phyloP scores from a whole-genome alignment of 2,888 invertebrate species.

The Protodeltote pygarga region DNA sequence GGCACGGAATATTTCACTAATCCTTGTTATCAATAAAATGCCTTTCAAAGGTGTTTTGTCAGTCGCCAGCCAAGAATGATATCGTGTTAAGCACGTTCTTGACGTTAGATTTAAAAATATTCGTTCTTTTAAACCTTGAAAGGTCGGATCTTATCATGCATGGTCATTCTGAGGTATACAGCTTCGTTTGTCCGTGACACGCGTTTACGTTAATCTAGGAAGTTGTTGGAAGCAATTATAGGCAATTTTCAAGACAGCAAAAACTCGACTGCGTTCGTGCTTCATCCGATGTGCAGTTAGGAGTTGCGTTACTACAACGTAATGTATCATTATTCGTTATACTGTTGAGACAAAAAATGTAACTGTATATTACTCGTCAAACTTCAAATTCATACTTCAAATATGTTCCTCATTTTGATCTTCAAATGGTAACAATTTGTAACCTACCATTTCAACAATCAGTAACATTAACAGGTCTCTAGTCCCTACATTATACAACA shows the following conservation, averaged over 20 bases:
- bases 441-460: too few relatives aligned
- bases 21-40: slow-evolving; percentile 29
- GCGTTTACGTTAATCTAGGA: slow-evolving; percentile 62
- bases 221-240: slow-evolving; percentile 70
- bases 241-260: slow-evolving; percentile 66
- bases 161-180: slow-evolving; percentile 48
- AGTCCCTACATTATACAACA: slow-evolving; percentile 13
- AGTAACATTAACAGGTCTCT: too few relatives aligned
- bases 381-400: too few relatives aligned
- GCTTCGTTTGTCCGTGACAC: slow-evolving; percentile 47
- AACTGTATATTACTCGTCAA: too few relatives aligned
- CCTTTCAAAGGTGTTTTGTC: too few relatives aligned
- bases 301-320: slow-evolving; percentile 37
- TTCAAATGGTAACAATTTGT: too few relatives aligned
- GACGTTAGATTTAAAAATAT: slow-evolving; percentile 11
- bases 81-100: slow-evolving; percentile 2
- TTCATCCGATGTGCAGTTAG: slow-evolving; percentile 56
- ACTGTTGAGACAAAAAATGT: slow-evolving; percentile 8
- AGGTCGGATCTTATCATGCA: slow-evolving; percentile 24
- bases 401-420: too few relatives aligned
- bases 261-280: slow-evolving; percentile 53
- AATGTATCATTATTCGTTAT: slow-evolving; percentile 8
- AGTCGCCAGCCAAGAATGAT: too few relatives aligned
- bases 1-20: too few relatives aligned
- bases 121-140: slow-evolving; percentile 19